Base-by-base conservation (phyloP, 2,797 vertebrate species). In the Arrhamphus sclerolepis region DNA sequence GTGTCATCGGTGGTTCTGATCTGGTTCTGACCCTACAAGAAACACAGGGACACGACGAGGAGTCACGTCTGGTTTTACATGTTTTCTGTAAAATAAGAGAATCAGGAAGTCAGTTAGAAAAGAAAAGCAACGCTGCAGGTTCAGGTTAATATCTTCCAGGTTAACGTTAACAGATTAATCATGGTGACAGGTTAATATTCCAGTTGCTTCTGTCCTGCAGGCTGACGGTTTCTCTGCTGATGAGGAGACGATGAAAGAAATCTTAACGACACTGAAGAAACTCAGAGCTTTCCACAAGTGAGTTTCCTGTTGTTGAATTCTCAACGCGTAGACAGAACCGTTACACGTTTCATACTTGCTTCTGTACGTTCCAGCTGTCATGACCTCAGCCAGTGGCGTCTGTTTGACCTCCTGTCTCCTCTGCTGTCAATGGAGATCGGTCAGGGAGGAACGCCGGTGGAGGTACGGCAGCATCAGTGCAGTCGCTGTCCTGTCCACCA, bases 271-370 rank as follows among this genome's bases (percentile, higher is more conserved):
- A 7, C 81, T 97, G 78, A 93, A 88, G 89, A 95, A 93, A 87
- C 82, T 96, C 75, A 58, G 92, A 39, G 91, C 92, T 67, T 96
- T 98, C 82, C 89, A 94, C 86, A 96, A 94, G 96, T 98, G 91
- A 93, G 19, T 20, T 2, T 4, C n/a, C 6, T 16, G n/a, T n/a
- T n/a, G n/a, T n/a, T n/a, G n/a, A n/a, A n/a, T n/a, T n/a, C n/a
- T n/a, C n/a, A n/a, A n/a, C n/a, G n/a, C n/a, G n/a, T n/a, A n/a
- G n/a, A n/a, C n/a, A n/a, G n/a, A n/a, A n/a, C n/a, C n/a, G n/a
- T n/a, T n/a, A n/a, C n/a, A n/a, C n/a, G n/a, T n/a, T 34, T 20
- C 4, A 1, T 10, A 13, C 40, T 2, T 55, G 21, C 60, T 39
- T 66, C 9, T 59, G 7, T 1, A 0, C 55, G 22, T 64, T 50